These are phyloP conservation scores for Calonectris borealis DNA, from an alignment of 2,113 vertebrate species.

Conservation along the genomic window DNA sequence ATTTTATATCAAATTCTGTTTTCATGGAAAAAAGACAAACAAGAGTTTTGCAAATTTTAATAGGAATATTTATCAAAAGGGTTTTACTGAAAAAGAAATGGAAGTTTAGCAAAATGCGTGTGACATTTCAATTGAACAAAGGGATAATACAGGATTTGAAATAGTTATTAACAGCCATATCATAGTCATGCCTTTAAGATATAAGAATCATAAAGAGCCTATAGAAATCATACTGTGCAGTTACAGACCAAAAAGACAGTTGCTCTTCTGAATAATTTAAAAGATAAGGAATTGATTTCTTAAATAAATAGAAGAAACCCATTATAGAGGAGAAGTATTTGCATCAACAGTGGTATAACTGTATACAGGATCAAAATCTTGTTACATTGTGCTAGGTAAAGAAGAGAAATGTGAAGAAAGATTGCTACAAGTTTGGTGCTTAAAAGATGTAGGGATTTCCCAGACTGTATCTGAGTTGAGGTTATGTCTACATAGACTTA, in stretches of 20 bases:
- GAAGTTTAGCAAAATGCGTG: background rate
- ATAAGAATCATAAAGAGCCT: background rate
- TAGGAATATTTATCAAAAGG: background rate
- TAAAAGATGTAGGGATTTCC: background rate
- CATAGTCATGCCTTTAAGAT: background rate
- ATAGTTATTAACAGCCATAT: background rate
- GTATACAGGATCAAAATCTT: background rate
- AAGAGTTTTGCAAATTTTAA: background rate
- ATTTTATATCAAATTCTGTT: background rate
- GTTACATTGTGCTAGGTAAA: background rate
- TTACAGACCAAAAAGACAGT: background rate
- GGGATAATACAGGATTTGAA: background rate
- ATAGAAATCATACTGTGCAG: background rate
- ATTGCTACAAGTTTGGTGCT: background rate
- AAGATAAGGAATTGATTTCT: background rate
- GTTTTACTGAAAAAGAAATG: background rate
- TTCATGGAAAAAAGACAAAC: background rate
- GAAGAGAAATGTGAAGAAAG: background rate
- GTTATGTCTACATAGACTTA: background rate
- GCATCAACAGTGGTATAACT: background rate
- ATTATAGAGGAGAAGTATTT: background rate
- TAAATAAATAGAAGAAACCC: background rate
- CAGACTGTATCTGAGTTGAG: background rate
- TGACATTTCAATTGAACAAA: background rate
- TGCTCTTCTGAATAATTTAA: background rate